A percentile compares a stretch with the other conserved stretches of the same genome.
These are phyloP conservation scores for Malthinus seriepunctatus DNA, from an alignment of 2,888 invertebrate species.

Conservation along the genomic window DNA sequence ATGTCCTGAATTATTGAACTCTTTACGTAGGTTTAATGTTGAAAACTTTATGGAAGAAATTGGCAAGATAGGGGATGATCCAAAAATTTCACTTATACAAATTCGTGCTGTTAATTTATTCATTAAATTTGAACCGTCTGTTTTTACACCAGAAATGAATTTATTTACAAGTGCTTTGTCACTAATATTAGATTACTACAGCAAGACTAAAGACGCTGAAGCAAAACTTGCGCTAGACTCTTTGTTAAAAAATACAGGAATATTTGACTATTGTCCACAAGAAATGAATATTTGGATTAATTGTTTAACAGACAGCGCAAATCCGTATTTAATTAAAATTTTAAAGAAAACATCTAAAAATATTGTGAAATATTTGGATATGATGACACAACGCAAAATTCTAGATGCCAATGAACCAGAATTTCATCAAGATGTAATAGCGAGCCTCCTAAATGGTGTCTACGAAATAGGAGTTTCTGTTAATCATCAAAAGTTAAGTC, in stretches of 20 bases:
- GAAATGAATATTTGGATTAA: slow-evolving; percentile 57
- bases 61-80: background rate
- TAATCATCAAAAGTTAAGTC: slow-evolving; percentile 38
- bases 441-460: too few species aligned
- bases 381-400: too few species aligned
- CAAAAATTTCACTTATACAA: slow-evolving; percentile 39
- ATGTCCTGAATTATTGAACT: slow-evolving; percentile 59
- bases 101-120: slow-evolving; percentile 54
- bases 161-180: slow-evolving; percentile 39
- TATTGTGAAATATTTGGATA: slow-evolving; percentile 21
- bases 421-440: too few species aligned
- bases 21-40: slow-evolving; percentile 34
- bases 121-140: slow-evolving; percentile 45
- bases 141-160: slow-evolving; percentile 45
- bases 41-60: slow-evolving; percentile 28
- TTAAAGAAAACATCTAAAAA: slow-evolving; percentile 16
- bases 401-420: background rate
- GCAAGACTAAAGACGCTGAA: slow-evolving; percentile 49
- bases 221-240: slow-evolving; percentile 50
- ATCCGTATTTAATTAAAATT: slow-evolving; percentile 8
- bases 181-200: slow-evolving; percentile 51
- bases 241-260: slow-evolving; percentile 64
- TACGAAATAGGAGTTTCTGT: slow-evolving; percentile 16
- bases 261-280: slow-evolving; percentile 66
- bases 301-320: slow-evolving; percentile 7